Conservation (phyloP, 2,888 invertebrate species). For the Hetaerina titia region DNA sequence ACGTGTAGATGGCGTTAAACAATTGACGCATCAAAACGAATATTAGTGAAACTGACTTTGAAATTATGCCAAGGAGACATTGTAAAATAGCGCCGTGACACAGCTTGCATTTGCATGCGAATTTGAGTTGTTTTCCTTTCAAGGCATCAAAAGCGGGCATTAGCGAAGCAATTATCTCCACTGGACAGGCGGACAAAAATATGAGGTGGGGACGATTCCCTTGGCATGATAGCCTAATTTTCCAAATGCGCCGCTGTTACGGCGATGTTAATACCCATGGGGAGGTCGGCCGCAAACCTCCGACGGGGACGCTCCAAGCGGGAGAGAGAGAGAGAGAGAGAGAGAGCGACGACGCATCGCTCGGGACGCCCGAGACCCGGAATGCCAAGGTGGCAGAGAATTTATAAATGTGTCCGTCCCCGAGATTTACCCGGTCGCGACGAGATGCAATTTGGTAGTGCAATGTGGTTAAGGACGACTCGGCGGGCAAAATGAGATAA, state of each 20-base stretch:
- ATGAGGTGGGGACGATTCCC: background rate
- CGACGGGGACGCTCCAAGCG: background rate
- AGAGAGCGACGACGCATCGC: background rate
- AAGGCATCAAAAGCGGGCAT: constrained; percentile 1
- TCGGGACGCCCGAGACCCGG: too few relatives aligned
- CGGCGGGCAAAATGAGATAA: too few relatives aligned
- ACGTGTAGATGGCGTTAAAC: too few relatives aligned
- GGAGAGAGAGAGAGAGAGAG: too few relatives aligned
- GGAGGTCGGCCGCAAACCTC: background rate
- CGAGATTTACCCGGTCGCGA: too few relatives aligned
- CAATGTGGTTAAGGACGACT: too few relatives aligned
- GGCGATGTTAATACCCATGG: background rate
- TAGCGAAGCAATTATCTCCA: constrained; percentile 7
- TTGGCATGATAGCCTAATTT: constrained; percentile 35
- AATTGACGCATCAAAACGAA: too few relatives aligned
- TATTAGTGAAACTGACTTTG: background rate
- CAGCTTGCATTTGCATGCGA: background rate
- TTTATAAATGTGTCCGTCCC: too few relatives aligned
- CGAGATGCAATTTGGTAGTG: too few relatives aligned
- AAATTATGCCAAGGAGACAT: constrained; percentile 13
- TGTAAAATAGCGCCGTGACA: background rate
- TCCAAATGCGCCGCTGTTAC: background rate
- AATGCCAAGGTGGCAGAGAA: too few relatives aligned
- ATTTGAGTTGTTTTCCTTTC: background rate
- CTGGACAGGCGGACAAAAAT: background rate